Evolutionary conservation across 2,888 invertebrate genomes (phyloP).

Genomic region (Drosophila nigricruria): DNA sequence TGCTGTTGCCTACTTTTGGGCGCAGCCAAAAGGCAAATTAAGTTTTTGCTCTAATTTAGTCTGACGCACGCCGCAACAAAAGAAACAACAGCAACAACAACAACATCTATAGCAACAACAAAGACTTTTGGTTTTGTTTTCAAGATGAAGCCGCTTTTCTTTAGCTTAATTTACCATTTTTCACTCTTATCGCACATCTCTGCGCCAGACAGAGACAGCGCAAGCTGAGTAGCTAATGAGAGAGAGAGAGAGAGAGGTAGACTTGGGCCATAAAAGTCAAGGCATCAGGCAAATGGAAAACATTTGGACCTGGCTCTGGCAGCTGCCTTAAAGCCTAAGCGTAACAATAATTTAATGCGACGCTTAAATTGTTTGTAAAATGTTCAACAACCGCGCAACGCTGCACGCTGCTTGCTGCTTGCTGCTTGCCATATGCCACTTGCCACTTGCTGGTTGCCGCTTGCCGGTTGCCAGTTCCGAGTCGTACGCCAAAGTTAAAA

Average conservation of each 20-base stretch:
- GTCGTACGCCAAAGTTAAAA: slow-evolving; percentile 76
- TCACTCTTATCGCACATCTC: slow-evolving; percentile 74
- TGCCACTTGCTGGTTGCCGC: slow-evolving; percentile 27
- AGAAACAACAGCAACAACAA: slow-evolving; percentile 31
- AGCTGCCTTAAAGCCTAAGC: slow-evolving; percentile 74
- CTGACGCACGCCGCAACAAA: slow-evolving; percentile 66
- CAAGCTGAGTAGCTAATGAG: neutral
- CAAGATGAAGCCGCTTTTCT: slow-evolving; percentile 57
- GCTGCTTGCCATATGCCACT: slow-evolving; percentile 22
- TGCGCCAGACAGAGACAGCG: slow-evolving; percentile 25
- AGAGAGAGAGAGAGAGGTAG: neutral
- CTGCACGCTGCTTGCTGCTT: slow-evolving; percentile 38
- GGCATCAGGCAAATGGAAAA: slow-evolving; percentile 54
- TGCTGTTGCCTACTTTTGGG: slow-evolving; percentile 66
- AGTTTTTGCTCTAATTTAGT: slow-evolving; percentile 81
- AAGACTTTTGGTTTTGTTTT: slow-evolving; percentile 59
- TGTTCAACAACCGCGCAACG: slow-evolving; percentile 71
- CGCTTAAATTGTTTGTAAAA: slow-evolving; percentile 80
- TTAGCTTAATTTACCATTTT: slow-evolving; percentile 81
- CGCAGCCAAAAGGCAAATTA: slow-evolving; percentile 78
- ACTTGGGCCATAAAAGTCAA: slow-evolving; percentile 72
- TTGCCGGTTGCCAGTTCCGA: slow-evolving; percentile 40
- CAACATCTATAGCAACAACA: slow-evolving; percentile 47
- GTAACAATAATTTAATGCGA: slow-evolving; percentile 82
- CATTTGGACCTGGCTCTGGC: slow-evolving; percentile 58